Evolutionary conservation across 2,888 invertebrate species (phyloP).

Genomic region (Psylliodes chrysocephalus): DNA sequence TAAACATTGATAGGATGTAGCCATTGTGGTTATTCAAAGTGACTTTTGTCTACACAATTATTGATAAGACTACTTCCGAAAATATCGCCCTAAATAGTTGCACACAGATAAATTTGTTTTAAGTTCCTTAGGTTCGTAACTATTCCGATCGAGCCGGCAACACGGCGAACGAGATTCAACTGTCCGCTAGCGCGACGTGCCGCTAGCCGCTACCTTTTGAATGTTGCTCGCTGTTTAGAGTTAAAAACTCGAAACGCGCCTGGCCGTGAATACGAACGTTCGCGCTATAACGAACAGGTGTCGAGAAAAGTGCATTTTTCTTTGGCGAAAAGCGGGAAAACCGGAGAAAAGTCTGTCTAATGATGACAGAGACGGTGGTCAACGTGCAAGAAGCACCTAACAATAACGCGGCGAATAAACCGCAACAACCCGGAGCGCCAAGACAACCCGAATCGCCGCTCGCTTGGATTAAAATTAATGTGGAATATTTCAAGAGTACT

Average conservation of each 20-base stretch:
- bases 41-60: too few relatives aligned
- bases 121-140: not conserved
- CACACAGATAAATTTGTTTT: too few relatives aligned
- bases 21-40: too few relatives aligned
- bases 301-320: constrained; percentile 3
- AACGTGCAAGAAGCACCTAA: constrained; percentile 78
- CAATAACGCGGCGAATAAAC: constrained; percentile 56
- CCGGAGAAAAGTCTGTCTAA: constrained; percentile 54
- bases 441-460: constrained; percentile 67
- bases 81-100: too few relatives aligned
- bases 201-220: constrained; percentile 37
- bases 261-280: constrained; percentile 7
- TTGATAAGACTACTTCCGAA: too few relatives aligned
- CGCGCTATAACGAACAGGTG: constrained; percentile 29
- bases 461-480: constrained; percentile 79
- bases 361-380: constrained; percentile 88
- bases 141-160: constrained; percentile 12
- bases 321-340: not conserved
- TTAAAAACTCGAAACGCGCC: constrained; percentile 15
- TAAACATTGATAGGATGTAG: too few relatives aligned
- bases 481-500: constrained; percentile 82
- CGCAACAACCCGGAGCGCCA: constrained; percentile 49
- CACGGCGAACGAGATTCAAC: constrained; percentile 20
- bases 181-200: constrained; percentile 32
- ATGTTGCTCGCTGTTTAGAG: constrained; percentile 29